These are phyloP conservation scores for Leptopilina boulardi DNA, from an alignment of 1,140 invertebrate species.

Conservation along the genomic window DNA sequence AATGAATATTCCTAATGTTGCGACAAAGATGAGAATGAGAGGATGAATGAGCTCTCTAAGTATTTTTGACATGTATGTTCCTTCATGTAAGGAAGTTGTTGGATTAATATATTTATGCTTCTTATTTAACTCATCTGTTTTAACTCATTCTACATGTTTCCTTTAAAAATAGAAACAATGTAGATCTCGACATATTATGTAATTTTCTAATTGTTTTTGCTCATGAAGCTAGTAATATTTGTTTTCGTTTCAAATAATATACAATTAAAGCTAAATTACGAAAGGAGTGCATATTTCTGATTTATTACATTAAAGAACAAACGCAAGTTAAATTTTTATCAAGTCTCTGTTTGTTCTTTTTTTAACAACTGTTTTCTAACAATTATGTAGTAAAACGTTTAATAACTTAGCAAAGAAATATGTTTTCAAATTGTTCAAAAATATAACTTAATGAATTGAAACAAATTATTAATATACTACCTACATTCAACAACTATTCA, in stretches of 20 bases:
- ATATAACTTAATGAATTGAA: neutral
- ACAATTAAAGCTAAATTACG: neutral
- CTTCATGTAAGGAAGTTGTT: neutral
- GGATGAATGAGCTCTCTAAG: constrained; percentile 3
- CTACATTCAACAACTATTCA: neutral
- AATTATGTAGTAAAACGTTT: neutral
- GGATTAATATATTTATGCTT: neutral
- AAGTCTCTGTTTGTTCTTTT: neutral
- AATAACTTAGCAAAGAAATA: neutral
- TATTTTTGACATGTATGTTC: neutral
- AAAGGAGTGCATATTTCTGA: neutral
- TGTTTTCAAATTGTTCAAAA: neutral
- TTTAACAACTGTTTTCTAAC: neutral
- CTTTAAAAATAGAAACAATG: neutral
- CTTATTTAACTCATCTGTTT: constrained; percentile 10
- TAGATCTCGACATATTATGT: neutral
- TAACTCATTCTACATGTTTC: neutral
- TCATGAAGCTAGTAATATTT: neutral
- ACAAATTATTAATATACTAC: neutral
- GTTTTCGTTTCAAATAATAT: neutral
- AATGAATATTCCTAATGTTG: constrained; percentile 16
- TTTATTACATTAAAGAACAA: neutral
- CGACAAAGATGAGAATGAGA: constrained; percentile 2
- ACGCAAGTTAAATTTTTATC: neutral
- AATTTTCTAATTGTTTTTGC: neutral